Evolutionary conservation across 2,113 vertebrate genomes (phyloP).

Genomic region (Brienomyrus longianalis): DNA sequence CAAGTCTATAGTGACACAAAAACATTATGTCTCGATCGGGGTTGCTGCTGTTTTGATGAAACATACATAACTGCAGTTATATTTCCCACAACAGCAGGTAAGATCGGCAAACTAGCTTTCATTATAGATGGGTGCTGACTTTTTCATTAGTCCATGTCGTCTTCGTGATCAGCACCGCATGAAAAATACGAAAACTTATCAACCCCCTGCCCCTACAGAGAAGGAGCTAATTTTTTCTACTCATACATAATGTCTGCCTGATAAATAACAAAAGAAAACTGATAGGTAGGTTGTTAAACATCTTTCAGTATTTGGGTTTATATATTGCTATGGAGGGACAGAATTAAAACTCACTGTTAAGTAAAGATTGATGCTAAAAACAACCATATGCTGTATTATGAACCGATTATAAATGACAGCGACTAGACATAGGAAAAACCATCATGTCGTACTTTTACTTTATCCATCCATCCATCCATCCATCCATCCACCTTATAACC

Average conservation of each 20-base stretch:
- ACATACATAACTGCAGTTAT: neutral
- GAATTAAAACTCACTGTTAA: neutral
- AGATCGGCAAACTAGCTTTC: neutral
- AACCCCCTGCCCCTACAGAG: neutral
- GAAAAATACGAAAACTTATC: neutral
- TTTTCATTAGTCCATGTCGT: neutral
- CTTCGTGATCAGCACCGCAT: neutral
- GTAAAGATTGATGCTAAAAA: neutral
- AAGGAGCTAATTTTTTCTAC: neutral
- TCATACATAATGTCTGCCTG: neutral
- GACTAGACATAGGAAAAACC: neutral
- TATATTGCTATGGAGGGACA: neutral
- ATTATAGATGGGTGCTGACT: constrained; percentile 1
- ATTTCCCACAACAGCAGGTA: neutral
- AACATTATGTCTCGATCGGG: neutral
- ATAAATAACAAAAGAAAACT: neutral
- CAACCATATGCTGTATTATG: neutral
- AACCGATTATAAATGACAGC: neutral
- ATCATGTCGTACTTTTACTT: neutral
- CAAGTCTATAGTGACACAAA: neutral
- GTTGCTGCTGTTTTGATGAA: neutral
- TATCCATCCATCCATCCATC: neutral
- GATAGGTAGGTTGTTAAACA: neutral
- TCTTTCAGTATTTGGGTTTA: neutral
- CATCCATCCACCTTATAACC: neutral